Evolutionary conservation across 1,140 invertebrate genomes (phyloP).

Genomic region (Hyposmocoma kahamanoa): DNA sequence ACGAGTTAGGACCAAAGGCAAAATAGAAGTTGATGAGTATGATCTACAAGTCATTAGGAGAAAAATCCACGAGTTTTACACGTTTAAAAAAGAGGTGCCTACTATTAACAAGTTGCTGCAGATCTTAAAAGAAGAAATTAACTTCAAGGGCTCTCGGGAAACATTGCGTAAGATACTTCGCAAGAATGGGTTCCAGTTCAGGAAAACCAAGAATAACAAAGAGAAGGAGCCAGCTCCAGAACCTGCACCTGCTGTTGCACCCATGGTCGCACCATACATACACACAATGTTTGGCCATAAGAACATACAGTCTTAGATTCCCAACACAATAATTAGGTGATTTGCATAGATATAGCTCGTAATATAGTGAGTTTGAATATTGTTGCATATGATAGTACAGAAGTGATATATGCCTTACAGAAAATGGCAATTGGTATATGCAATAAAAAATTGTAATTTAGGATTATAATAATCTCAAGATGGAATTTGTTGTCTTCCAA

Average conservation of each 20-base stretch:
- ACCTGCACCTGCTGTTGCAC: constrained; percentile 41
- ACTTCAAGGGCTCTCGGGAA: constrained; percentile 61
- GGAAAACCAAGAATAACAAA: constrained; percentile 61
- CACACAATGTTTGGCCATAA: constrained; percentile 62
- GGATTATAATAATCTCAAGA: no score
- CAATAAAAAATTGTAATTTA: no score
- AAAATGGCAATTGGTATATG: no score
- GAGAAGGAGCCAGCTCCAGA: constrained; percentile 52
- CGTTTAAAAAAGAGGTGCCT: constrained; percentile 64
- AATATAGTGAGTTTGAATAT: no score
- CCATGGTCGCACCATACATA: constrained; percentile 58
- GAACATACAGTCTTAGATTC: constrained; percentile 52
- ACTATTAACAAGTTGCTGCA: constrained; percentile 60
- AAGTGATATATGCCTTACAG: no score
- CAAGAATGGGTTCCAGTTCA: constrained; percentile 65
- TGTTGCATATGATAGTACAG: no score
- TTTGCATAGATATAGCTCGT: no score
- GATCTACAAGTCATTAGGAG: constrained; percentile 59
- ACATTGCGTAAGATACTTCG: constrained; percentile 56
- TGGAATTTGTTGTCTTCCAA: no score
- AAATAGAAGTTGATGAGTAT: constrained; percentile 64
- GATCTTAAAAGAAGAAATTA: constrained; percentile 62
- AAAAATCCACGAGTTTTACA: constrained; percentile 64
- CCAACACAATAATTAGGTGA: no score
- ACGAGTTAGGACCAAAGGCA: constrained; percentile 57